phyloP scores from a whole-genome alignment of 2,113 vertebrate genomes.

The Rafetus swinhoei region DNA sequence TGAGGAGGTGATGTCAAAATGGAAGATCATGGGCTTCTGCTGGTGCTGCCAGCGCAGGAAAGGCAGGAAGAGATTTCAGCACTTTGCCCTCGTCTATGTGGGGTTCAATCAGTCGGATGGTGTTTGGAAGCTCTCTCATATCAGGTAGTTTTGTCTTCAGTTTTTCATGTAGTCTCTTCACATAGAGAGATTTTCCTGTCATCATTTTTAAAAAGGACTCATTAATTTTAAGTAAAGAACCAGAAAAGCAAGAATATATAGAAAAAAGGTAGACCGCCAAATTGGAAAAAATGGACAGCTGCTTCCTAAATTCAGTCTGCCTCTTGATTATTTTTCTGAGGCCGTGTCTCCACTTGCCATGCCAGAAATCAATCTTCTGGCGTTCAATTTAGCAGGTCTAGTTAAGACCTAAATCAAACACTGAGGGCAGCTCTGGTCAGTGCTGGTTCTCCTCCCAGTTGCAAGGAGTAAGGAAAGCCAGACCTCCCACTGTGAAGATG shows the following conservation, averaged over 20 bases:
- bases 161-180: constrained; percentile 84
- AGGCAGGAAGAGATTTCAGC: constrained; percentile 81
- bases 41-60: constrained; percentile 73
- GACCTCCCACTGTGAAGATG: too few species aligned
- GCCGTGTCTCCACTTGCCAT: too few species aligned
- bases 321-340: background rate
- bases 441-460: too few species aligned
- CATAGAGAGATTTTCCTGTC: constrained; percentile 94
- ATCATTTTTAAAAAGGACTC: background rate
- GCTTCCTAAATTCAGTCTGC: background rate
- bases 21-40: constrained; percentile 83
- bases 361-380: too few species aligned
- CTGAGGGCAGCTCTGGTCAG: too few species aligned
- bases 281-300: background rate
- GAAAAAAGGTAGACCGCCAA: background rate
- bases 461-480: too few species aligned
- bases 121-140: constrained; percentile 72
- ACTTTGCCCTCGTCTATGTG: constrained; percentile 87
- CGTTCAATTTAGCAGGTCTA: too few species aligned
- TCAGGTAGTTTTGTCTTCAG: constrained; percentile 61
- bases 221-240: background rate
- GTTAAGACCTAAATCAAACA: too few species aligned
- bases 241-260: background rate
- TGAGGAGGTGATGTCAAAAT: constrained; percentile 94
- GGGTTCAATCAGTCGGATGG: constrained; percentile 87